These are phyloP conservation scores for Epinotia nisella DNA, from an alignment of 2,888 invertebrate species.

Conservation along the genomic window DNA sequence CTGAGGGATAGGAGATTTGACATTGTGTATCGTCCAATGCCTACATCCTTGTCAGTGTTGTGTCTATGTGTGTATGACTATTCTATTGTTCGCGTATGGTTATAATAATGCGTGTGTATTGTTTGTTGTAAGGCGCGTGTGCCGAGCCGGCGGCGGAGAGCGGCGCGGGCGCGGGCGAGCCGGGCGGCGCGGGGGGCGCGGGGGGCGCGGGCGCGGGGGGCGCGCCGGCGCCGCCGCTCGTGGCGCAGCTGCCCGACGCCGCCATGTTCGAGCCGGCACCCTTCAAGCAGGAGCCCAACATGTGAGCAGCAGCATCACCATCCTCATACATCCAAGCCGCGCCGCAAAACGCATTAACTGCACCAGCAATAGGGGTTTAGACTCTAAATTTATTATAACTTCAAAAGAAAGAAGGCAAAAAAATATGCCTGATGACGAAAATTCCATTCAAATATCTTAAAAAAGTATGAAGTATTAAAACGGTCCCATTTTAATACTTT, in stretches of 20 bases:
- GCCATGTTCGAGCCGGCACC: slow-evolving; percentile 64
- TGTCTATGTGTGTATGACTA: no score
- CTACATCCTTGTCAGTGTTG: no score
- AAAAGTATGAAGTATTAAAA: no score
- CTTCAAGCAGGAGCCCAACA: slow-evolving; percentile 79
- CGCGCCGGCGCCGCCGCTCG: slow-evolving; percentile 61
- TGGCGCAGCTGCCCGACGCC: slow-evolving; percentile 59
- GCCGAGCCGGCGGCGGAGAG: slow-evolving; percentile 60
- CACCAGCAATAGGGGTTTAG: no score
- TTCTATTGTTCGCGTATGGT: no score
- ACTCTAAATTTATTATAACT: no score
- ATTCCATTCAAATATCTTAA: no score
- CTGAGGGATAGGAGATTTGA: no score
- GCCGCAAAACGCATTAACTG: not conserved
- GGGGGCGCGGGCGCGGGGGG: slow-evolving; percentile 19
- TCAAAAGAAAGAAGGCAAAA: no score
- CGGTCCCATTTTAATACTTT: no score
- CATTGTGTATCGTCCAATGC: no score
- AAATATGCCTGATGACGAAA: no score
- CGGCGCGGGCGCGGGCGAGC: slow-evolving; percentile 43
- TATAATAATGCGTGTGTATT: not conserved
- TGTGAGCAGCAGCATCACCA: slow-evolving; percentile 59
- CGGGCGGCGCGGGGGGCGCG: slow-evolving; percentile 41
- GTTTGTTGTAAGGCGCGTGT: slow-evolving; percentile 64
- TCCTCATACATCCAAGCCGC: not conserved